These are phyloP conservation scores for Lasioglossum baleicum DNA, from an alignment of 1,140 invertebrate species.

Conservation along the genomic window DNA sequence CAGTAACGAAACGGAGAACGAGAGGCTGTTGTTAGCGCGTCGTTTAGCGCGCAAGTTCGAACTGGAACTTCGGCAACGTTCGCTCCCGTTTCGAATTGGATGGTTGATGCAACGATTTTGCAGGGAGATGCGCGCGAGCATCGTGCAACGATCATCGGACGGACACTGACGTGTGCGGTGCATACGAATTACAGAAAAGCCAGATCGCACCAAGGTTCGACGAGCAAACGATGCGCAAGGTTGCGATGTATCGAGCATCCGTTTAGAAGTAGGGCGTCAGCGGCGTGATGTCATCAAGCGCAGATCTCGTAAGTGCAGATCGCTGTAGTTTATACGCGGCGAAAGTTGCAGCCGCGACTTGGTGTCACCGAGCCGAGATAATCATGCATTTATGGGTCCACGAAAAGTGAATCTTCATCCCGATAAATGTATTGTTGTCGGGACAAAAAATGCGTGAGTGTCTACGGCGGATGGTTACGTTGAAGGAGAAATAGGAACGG, in stretches of 20 bases:
- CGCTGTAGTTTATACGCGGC: neutral
- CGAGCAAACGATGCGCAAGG: neutral
- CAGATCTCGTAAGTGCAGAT: neutral
- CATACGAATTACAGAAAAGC: neutral
- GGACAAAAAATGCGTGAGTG: too few relatives aligned
- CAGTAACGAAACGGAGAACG: neutral
- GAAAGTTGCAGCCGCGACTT: neutral
- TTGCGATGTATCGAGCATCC: neutral
- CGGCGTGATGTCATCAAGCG: neutral
- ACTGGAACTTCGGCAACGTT: too few relatives aligned
- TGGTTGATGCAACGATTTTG: too few relatives aligned
- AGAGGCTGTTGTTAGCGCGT: neutral
- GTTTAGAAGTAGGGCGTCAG: conserved; percentile 2
- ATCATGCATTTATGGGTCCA: too few relatives aligned
- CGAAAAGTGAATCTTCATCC: too few relatives aligned
- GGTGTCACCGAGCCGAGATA: neutral
- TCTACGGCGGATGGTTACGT: too few relatives aligned
- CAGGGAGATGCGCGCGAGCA: too few relatives aligned
- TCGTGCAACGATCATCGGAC: neutral
- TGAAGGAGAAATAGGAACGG: too few relatives aligned
- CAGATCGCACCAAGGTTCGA: neutral
- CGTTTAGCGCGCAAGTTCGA: neutral
- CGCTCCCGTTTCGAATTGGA: too few relatives aligned
- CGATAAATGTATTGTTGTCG: too few relatives aligned
- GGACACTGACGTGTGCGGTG: neutral